Evolutionary conservation across 2,888 invertebrate genomes (phyloP).

Genomic region (Dryocosmus kuriphilus): DNA sequence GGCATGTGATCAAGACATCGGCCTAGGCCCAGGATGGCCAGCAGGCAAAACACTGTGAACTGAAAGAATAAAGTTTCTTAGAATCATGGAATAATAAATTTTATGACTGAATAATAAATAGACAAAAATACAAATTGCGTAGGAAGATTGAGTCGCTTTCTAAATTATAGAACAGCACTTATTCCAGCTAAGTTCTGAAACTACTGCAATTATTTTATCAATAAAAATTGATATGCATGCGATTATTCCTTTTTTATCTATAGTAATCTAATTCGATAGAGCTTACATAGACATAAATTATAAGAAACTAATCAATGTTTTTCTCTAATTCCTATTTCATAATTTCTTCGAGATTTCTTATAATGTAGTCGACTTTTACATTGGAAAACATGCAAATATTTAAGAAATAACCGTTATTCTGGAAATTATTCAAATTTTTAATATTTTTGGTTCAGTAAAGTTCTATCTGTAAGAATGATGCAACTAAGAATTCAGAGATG

Average conservation of each 20-base stretch:
- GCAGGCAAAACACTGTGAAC: conserved; percentile 66
- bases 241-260: not conserved
- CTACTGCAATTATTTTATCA: not conserved
- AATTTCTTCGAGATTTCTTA: no score
- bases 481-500: not conserved
- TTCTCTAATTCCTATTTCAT: not conserved
- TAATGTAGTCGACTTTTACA: no score
- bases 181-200: not conserved
- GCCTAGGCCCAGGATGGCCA: conserved; percentile 66
- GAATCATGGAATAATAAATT: not conserved
- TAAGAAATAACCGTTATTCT: not conserved
- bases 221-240: not conserved
- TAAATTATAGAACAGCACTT: not conserved
- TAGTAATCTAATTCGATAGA: not conserved
- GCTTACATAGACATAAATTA: not conserved
- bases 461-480: not conserved
- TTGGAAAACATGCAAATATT: not conserved
- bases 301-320: not conserved
- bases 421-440: not conserved
- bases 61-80: conserved; percentile 56
- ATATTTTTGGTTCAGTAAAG: not conserved
- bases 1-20: conserved; percentile 65
- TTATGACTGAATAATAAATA: not conserved
- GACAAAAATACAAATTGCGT: no score
- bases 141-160: no score